These are phyloP conservation scores for Parotia lawesii DNA, from an alignment of 2,113 vertebrate genomes.

Conservation along the genomic window DNA sequence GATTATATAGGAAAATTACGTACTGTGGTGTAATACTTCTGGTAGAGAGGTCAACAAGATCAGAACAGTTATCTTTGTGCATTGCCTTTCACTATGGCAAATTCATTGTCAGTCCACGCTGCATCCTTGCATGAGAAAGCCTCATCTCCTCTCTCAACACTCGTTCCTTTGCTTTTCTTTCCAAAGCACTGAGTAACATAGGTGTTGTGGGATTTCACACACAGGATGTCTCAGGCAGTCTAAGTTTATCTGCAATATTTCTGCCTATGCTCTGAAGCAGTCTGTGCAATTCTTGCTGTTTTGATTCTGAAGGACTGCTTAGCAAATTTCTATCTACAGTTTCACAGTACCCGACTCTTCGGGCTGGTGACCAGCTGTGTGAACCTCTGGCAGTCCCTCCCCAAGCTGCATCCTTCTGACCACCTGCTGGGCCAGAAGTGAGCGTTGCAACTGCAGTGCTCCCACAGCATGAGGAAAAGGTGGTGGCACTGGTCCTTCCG, in stretches of 20 bases:
- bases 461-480: background rate
- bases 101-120: background rate
- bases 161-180: background rate
- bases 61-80: background rate
- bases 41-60: background rate
- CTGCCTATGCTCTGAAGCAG: background rate
- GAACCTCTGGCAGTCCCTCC: background rate
- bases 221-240: background rate
- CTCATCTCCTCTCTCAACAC: background rate
- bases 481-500: background rate
- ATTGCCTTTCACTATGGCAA: background rate
- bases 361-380: background rate
- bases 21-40: background rate
- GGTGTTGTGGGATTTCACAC: background rate
- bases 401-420: background rate
- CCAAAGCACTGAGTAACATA: background rate
- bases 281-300: background rate
- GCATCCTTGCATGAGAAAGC: background rate
- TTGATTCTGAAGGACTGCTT: background rate
- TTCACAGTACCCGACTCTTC: background rate
- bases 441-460: accelerated
- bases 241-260: background rate
- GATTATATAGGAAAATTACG: background rate
- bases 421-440: background rate
- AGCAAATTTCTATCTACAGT: background rate